Evolutionary conservation across 2,113 vertebrate species (phyloP).

Genomic region (Xiphophorus hellerii): DNA sequence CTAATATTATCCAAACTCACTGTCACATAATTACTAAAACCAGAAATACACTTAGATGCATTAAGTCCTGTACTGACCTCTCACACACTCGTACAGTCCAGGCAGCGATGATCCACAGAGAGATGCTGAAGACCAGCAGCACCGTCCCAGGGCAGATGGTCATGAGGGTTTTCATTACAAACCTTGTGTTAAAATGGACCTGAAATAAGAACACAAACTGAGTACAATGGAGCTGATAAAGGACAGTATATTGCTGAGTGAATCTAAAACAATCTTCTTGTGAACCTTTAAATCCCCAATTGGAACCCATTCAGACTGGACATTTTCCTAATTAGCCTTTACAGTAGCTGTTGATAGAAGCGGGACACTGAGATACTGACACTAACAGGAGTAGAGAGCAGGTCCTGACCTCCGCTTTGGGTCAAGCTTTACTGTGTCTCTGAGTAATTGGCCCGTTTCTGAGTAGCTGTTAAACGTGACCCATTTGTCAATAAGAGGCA

Average conservation of each 20-base stretch:
- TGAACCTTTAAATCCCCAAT: constrained; percentile 16
- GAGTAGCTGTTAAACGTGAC: constrained; percentile 29
- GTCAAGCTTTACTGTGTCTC: constrained; percentile 36
- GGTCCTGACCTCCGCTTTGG: constrained; percentile 43
- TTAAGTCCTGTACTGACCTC: constrained; percentile 83
- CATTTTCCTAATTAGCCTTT: constrained; percentile 50
- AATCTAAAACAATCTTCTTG: not conserved
- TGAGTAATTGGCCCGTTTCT: constrained; percentile 53
- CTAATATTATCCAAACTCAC: constrained; percentile 7
- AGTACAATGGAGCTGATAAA: not conserved
- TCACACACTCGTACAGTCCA: constrained; percentile 98
- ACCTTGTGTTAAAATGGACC: constrained; percentile 99
- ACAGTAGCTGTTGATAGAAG: constrained; percentile 27
- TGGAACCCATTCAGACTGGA: constrained; percentile 17
- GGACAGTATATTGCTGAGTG: not conserved
- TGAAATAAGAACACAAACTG: constrained; percentile 72
- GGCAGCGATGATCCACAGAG: constrained; percentile 97
- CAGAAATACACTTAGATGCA: constrained; percentile 30
- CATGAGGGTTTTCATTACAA: constrained; percentile 99
- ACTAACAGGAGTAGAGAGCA: constrained; percentile 47
- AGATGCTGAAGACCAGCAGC: constrained; percentile 99
- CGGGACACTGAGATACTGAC: constrained; percentile 38
- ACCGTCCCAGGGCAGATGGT: constrained; percentile 98
- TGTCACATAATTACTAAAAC: not conserved
- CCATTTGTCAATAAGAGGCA: constrained; percentile 56